Percentiles rank a stretch among this genome's conserved stretches.
These are phyloP conservation scores for Aphelenchoides bicaudatus DNA, from an alignment of 2,888 invertebrate genomes.

Conservation along the genomic window DNA sequence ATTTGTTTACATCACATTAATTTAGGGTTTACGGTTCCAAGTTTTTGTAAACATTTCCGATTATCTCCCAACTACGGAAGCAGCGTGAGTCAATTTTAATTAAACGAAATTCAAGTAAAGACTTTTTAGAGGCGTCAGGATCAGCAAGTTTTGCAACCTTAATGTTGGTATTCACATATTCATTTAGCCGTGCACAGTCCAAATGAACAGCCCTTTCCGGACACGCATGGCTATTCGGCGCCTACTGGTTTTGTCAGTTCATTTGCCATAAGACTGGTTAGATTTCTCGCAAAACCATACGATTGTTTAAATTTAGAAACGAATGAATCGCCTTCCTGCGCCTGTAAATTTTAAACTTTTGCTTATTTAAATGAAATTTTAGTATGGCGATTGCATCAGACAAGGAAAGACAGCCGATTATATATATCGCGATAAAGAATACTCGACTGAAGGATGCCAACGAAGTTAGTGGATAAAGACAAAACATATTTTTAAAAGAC, in stretches of 20 bases:
- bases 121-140: no score
- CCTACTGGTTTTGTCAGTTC: slow-evolving; percentile 58
- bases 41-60: slow-evolving; percentile 58
- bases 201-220: slow-evolving; percentile 52
- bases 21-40: slow-evolving; percentile 41
- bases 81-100: no score
- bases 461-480: background rate
- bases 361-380: no score
- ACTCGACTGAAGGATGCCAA: slow-evolving; percentile 48
- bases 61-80: slow-evolving; percentile 58
- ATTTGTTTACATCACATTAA: background rate
- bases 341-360: no score
- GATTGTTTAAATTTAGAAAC: slow-evolving; percentile 36
- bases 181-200: background rate
- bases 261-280: slow-evolving; percentile 55
- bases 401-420: slow-evolving; percentile 53
- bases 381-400: slow-evolving; percentile 55
- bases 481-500: slow-evolving; percentile 33
- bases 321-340: slow-evolving; percentile 52
- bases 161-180: background rate
- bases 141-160: slow-evolving; percentile 14
- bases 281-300: slow-evolving; percentile 1
- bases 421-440: slow-evolving; percentile 51
- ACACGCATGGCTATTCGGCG: slow-evolving; percentile 57
- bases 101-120: no score